Evolutionary conservation across 35 echinoderm and acorn worm species (phyloP).

Genomic region (Strongylocentrotus purpuratus): DNA sequence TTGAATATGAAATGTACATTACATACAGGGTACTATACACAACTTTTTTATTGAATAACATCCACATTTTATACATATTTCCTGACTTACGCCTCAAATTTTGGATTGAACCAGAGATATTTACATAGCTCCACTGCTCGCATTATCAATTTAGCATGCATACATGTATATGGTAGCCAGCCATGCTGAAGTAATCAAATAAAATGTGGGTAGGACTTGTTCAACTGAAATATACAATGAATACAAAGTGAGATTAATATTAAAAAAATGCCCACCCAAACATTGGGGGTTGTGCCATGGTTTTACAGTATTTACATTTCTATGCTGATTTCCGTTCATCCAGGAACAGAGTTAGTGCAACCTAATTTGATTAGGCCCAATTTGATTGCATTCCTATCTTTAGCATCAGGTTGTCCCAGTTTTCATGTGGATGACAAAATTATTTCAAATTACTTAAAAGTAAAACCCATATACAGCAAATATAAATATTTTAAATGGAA

Average conservation of each 20-base stretch:
- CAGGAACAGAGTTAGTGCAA: not conserved
- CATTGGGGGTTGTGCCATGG: not conserved
- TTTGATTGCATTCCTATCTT: not conserved
- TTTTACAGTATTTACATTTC: not conserved
- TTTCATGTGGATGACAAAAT: not conserved
- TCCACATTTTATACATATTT: not conserved
- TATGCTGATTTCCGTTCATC: not conserved
- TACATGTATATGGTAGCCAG: not conserved
- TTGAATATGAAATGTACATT: not conserved
- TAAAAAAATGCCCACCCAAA: not conserved
- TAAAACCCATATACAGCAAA: not conserved
- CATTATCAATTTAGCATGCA: constrained; percentile 1
- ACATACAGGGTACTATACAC: too few relatives aligned
- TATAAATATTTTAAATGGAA: not conserved
- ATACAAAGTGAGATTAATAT: not conserved
- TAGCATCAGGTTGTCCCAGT: not conserved
- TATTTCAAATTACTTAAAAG: too few relatives aligned
- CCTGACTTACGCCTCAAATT: not conserved
- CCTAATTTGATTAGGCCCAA: not conserved
- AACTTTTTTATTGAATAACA: not conserved
- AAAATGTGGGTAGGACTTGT: not conserved
- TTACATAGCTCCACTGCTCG: not conserved
- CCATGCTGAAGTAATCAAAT: not conserved
- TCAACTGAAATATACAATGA: not conserved
- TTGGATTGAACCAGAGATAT: not conserved